These are phyloP conservation scores for Myiothlypis coronata DNA, from an alignment of 2,797 vertebrate species.

Conservation along the genomic window DNA sequence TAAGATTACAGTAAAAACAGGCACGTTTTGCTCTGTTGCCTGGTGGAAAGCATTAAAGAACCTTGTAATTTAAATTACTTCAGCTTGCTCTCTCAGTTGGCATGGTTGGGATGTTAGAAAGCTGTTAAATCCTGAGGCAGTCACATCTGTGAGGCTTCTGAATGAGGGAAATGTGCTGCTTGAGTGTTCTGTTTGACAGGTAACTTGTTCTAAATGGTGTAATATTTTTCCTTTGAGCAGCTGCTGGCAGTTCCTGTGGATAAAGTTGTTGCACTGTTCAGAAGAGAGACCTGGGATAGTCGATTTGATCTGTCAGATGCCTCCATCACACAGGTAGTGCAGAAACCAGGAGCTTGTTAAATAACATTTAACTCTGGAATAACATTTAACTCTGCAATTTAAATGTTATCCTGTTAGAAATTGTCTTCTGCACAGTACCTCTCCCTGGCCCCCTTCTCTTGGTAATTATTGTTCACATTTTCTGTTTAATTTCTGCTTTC, in stretches of 20 bases:
- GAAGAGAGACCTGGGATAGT: slow-evolving; percentile 85
- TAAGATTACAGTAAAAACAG: not conserved
- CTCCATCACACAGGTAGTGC: slow-evolving; percentile 82
- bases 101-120: not conserved
- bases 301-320: slow-evolving; percentile 80
- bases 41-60: slow-evolving; percentile 1
- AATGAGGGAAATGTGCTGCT: not conserved
- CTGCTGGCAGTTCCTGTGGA: slow-evolving; percentile 91
- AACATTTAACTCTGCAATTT: not conserved
- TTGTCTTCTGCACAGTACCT: not conserved
- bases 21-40: not conserved
- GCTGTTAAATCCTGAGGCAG: not conserved
- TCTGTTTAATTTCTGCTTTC: not conserved
- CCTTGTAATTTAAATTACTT: not conserved
- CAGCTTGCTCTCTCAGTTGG: not conserved
- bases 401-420: not conserved
- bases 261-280: slow-evolving; percentile 85
- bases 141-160: not conserved
- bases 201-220: not conserved
- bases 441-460: fast-evolving
- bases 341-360: not conserved
- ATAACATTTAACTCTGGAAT: too few species aligned
- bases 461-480: not conserved
- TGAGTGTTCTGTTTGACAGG: not conserved
- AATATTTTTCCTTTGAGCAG: slow-evolving; percentile 65